A percentile compares a stretch with the other conserved stretches of the same genome.
Conservation (phyloP, 2,888 invertebrate genomes). For the Acleris holmiana region DNA sequence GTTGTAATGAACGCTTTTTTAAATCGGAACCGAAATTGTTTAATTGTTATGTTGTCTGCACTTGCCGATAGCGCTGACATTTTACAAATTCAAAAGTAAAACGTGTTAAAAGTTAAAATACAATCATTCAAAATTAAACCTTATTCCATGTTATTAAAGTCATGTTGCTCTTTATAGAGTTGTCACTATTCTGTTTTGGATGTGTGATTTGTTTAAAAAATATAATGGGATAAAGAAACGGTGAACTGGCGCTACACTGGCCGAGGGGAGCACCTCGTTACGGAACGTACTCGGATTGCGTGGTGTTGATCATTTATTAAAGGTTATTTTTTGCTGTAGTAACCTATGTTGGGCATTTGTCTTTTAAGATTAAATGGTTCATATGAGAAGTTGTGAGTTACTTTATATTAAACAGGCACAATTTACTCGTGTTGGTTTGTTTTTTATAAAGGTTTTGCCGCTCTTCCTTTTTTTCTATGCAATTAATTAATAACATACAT, state of each 20-base stretch:
- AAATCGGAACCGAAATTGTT: conserved; percentile 53
- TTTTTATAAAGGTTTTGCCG: too few relatives aligned
- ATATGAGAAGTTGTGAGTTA: background rate
- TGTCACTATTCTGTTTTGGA: too few relatives aligned
- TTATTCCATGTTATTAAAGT: too few relatives aligned
- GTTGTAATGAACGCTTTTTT: conserved; percentile 55
- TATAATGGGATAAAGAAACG: conserved; percentile 84
- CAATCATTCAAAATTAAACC: too few relatives aligned
- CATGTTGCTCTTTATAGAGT: too few relatives aligned
- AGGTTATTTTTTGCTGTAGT: background rate
- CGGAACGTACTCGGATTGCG: conserved; percentile 45
- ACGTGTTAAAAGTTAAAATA: too few relatives aligned
- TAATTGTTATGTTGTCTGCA: conserved; percentile 47
- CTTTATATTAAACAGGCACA: too few relatives aligned
- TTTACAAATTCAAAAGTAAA: background rate
- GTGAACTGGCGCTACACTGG: conserved; percentile 69
- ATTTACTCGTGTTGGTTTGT: too few relatives aligned
- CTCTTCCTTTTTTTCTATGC: too few relatives aligned
- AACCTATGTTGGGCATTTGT: background rate
- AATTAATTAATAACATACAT: too few relatives aligned
- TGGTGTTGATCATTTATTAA: conserved; percentile 53
- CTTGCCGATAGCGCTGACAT: conserved; percentile 76
- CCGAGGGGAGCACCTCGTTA: conserved; percentile 73
- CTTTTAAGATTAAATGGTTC: background rate
- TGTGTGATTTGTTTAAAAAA: conserved; percentile 61